phyloP scores from a whole-genome alignment of 2,797 vertebrate genomes.

The Coregonus sp. region DNA sequence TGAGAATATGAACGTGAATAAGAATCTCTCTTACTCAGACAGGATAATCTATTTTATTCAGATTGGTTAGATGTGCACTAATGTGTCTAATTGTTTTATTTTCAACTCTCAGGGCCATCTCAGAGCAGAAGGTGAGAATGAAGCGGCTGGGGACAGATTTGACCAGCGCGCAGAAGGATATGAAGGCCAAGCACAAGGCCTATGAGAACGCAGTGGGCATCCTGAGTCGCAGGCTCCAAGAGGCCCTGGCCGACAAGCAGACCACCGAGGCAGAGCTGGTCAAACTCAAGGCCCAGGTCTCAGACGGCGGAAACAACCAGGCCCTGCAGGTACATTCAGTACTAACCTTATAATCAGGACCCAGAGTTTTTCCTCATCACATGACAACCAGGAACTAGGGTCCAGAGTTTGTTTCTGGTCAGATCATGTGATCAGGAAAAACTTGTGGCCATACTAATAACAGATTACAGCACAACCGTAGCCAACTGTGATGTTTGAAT shows the following conservation, averaged over 20 bases:
- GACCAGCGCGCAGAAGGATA: constrained; percentile 92
- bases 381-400: no score
- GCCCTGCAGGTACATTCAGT: constrained; percentile 78
- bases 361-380: not conserved
- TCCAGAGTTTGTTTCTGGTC: no score
- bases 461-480: not conserved
- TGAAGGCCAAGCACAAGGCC: constrained; percentile 95
- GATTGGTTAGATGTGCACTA: not conserved
- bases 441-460: not conserved
- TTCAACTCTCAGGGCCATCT: constrained; percentile 82
- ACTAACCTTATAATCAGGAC: no score
- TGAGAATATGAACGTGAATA: not conserved
- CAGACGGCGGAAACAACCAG: constrained; percentile 75
- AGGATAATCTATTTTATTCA: not conserved
- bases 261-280: constrained; percentile 84
- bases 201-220: constrained; percentile 97
- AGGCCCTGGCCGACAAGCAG: constrained; percentile 88
- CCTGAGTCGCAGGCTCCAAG: constrained; percentile 91
- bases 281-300: constrained; percentile 85
- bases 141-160: constrained; percentile 91
- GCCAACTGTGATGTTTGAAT: no score
- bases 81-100: not conserved
- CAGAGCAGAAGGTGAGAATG: constrained; percentile 94
- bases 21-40: not conserved
- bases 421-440: not conserved